Base-by-base conservation (phyloP, 2,113 vertebrate genomes). In the Clarias gariepinus region DNA sequence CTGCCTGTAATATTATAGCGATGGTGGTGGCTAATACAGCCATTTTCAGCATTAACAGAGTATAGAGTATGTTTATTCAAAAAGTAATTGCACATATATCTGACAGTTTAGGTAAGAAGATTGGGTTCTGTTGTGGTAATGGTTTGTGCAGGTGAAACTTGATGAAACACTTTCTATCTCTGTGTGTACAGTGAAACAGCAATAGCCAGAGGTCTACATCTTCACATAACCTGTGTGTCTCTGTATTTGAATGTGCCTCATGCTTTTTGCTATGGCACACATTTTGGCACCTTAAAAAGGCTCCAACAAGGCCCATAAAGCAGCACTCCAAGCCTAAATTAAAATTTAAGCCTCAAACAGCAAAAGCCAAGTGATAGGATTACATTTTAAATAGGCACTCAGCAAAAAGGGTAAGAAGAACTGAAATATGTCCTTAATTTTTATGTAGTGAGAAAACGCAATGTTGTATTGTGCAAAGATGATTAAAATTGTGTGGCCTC, bases 321-420 rank as follows among this genome's bases (percentile, higher is more conserved):
- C 86, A 86, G 60, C 89, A 83, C 5, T 85, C 87, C 76, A 90
- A 78, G 88, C 64, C 60, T 86, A 87, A 93, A 93, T 94, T 90
- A 91, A 91, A 93, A 92, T 91, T 92, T 93, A 89, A 90, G 90
- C 80, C 86, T 92, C 87, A 90, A 92, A 91, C 91, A 83, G 89
- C 88, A 84, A 33, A 41, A 86, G 89, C 78, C 76, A 84, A 90
- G 89, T 92, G 92, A 92, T 91, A 91, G 92, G 91, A 92, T 92
- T 91, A 90, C 86, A 90, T 82, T 85, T 77, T 84, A 91, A 92
- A 93, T 89, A 89, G 90, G 85, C 87, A 89, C 85, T 90, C 33
- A 84, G 63, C 63, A 58, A 79, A 41, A 55, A 53, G 30, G 19
- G 36, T 88, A 89, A 77, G 85, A 89, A 74, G 85, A 88, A 91